Conservation (phyloP, 2,888 invertebrate genomes). For the Dilophus febrilis region DNA sequence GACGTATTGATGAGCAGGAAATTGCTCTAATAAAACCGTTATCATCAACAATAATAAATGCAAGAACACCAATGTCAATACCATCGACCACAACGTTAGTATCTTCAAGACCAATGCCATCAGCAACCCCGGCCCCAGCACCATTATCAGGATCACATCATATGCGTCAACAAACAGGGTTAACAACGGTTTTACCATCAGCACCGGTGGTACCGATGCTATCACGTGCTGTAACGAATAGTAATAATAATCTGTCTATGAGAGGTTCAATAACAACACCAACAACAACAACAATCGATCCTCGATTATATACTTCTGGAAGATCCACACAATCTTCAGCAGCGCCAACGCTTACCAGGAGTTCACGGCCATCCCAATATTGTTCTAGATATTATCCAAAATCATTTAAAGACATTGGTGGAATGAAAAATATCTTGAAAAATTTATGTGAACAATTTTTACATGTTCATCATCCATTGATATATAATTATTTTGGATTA, state of each 20-base stretch:
- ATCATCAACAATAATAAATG: slow-evolving; percentile 2
- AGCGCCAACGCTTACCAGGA: slow-evolving; percentile 15
- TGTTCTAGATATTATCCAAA: slow-evolving; percentile 14
- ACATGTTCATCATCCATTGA: slow-evolving; percentile 78
- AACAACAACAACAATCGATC: slow-evolving; percentile 21
- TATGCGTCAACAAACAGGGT: no score
- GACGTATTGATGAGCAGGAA: no score
- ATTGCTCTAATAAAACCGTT: no score
- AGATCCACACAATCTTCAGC: slow-evolving; percentile 5
- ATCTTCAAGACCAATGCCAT: no score
- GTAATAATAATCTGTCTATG: no score
- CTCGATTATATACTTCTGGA: no score
- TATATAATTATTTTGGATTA: slow-evolving; percentile 70
- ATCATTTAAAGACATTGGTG: slow-evolving; percentile 63
- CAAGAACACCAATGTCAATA: slow-evolving; percentile 2
- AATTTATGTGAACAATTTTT: slow-evolving; percentile 58
- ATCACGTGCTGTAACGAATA: no score
- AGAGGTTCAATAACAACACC: slow-evolving; percentile 19
- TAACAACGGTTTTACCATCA: no score
- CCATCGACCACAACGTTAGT: no score
- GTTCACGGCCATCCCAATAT: slow-evolving; percentile 16
- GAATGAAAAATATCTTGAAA: slow-evolving; percentile 53
- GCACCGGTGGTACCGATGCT: no score
- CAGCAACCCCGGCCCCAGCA: neutral
- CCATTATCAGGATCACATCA: neutral